Evolutionary conservation across 2,888 invertebrate genomes (phyloP).

Genomic region (Autographa pulchrina): DNA sequence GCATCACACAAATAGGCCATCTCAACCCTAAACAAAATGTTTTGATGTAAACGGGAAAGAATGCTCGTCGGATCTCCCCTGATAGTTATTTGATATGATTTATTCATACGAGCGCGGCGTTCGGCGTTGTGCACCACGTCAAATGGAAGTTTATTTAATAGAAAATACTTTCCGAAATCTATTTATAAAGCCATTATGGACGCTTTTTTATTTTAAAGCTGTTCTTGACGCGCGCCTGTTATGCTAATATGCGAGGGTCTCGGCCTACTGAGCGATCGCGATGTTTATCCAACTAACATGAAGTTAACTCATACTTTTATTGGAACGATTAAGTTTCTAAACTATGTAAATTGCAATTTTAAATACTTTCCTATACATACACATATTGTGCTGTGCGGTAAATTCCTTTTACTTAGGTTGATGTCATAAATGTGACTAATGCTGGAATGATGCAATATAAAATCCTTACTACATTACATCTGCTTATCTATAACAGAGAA

Average conservation of each 20-base stretch:
- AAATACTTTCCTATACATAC: not conserved
- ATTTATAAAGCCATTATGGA: slow-evolving; percentile 88
- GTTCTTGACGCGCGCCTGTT: slow-evolving; percentile 80
- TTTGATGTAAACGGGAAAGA: slow-evolving; percentile 80
- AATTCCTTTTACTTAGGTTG: not conserved
- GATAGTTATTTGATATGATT: slow-evolving; percentile 93
- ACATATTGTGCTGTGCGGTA: not conserved
- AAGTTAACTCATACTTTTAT: slow-evolving; percentile 70
- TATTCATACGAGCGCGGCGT: slow-evolving; percentile 90
- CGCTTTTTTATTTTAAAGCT: slow-evolving; percentile 81
- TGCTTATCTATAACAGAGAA: too few relatives aligned
- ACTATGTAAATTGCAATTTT: slow-evolving; percentile 34
- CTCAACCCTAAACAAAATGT: slow-evolving; percentile 79
- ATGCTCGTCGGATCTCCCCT: slow-evolving; percentile 83
- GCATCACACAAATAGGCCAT: slow-evolving; percentile 68
- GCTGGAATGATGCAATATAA: not conserved
- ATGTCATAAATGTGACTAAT: not conserved
- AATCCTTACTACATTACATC: too few relatives aligned
- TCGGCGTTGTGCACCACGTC: slow-evolving; percentile 70
- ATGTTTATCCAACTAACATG: slow-evolving; percentile 74
- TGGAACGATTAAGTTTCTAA: slow-evolving; percentile 65
- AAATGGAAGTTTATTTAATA: slow-evolving; percentile 89
- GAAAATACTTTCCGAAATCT: slow-evolving; percentile 86
- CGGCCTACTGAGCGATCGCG: slow-evolving; percentile 57
- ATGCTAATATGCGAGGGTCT: slow-evolving; percentile 80